Conservation (phyloP, 92 coral and sea anemone species). For the Parazoanthus atlanticus region DNA sequence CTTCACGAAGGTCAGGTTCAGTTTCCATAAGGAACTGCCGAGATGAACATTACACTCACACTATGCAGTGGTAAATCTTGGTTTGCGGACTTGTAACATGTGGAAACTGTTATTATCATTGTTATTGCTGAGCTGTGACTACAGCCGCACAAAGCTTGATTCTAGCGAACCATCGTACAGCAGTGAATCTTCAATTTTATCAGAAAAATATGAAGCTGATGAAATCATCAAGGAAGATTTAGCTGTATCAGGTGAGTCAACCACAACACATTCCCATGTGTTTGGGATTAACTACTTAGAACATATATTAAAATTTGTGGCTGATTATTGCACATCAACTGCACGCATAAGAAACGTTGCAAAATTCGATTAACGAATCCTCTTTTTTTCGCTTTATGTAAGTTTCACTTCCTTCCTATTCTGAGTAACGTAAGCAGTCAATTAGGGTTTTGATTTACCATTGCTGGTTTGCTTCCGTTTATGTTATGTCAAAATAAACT, state of each 20-base stretch:
- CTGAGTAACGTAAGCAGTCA: no score
- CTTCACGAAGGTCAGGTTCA: background rate
- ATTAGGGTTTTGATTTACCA: no score
- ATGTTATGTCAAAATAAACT: no score
- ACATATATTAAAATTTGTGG: no score
- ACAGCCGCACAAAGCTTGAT: background rate
- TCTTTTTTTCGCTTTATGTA: background rate
- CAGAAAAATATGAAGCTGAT: background rate
- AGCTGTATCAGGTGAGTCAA: background rate
- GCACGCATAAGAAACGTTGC: background rate
- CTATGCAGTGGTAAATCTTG: background rate
- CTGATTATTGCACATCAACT: background rate
- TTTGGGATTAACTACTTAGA: background rate
- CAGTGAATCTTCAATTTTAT: background rate
- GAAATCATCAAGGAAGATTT: background rate
- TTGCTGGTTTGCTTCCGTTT: background rate
- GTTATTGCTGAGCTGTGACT: background rate
- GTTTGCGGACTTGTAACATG: background rate
- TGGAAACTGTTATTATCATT: background rate
- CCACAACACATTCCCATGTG: background rate
- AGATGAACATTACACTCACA: background rate
- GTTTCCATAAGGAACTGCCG: background rate
- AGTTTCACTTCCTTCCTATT: background rate
- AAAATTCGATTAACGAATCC: background rate
- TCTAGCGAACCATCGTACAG: background rate